Base-by-base conservation (phyloP, 2,797 vertebrate species). In the Glyptemys insculpta region DNA sequence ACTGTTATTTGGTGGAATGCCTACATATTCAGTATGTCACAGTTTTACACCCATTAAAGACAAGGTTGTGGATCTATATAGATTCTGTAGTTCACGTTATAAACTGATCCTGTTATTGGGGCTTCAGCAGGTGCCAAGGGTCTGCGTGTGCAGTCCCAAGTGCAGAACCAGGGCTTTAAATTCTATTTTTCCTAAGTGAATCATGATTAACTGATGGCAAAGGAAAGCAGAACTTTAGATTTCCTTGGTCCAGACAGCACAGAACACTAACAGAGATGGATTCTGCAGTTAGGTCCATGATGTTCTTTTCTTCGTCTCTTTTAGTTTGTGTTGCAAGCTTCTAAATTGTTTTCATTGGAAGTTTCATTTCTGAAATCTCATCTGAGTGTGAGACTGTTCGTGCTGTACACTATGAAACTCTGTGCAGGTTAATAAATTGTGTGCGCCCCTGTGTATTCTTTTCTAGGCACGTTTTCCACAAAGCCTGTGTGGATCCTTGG, bases 401-500 rank as follows among this genome's bases (percentile, higher is more conserved):
- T 88, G 57, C 44, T 12, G 81, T 57, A 14, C 50, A 25, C n/a
- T 27, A 47, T 49, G 41, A 44, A 78, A 29, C 12, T 49, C 41
- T 74, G 2, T 37, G 11, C 53, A 54, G 19, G 9, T 54, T 53
- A 37, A 47, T 21, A 52, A 68, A 37, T 37, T 68, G 0, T 87
- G 1, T 47, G 21, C 92, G 29, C 5, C 19, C 54, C 86, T 90
- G 5, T 95, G 59, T 91, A 2, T 95, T 83, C 34, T 97, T 83
- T 97, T 97, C 54, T 90, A 99, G 99, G 98, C 99, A 99, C 47
- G 99, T 99, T 97, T 99, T 99, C 97, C 99, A 99, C 98, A 99
- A 99, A 98, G 98, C 99, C 95, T 99, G 99, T 85, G 99, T 99
- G 97, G 99, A 99, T 95, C 99, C 99, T 0, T 99, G 99, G 99